Evolutionary conservation across 2,888 invertebrate species (phyloP), one percentile per base, ranked within the genome.

Genomic region (Ectemnius cavifrons): DNA sequence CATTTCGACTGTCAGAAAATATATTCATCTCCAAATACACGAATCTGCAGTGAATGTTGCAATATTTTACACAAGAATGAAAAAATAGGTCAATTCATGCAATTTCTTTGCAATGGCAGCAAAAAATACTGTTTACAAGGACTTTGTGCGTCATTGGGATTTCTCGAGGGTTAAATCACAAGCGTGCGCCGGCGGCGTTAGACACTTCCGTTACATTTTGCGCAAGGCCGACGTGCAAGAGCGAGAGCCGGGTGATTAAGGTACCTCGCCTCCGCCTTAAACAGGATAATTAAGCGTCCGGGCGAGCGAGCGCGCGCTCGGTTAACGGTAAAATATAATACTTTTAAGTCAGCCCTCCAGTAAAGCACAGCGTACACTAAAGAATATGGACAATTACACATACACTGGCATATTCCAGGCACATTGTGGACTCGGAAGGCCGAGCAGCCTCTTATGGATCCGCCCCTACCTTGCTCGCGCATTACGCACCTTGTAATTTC

Each of bases 401-500:
- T 11, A 11, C 67, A 58, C 67, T 67, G 68, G 8, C 8, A 11
- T 11, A 37, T 11, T 4, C 37, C 37, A 37, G 2, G 37, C 66
- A 66, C 68, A 80, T 71, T 71, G 73, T 78, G 68, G 13, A 49
- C 63, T 8, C 5, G 68, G 60, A 71, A 68, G 68, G 66, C 61
- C 16, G 52, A 58, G 58, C 70, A 60, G 60, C 61, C 69, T 70
- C 64, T 68, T 57, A 28, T 28, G 57, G 37, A 37, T 37, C 63
- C 79, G 75, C 73, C 73, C 63, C 64, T 80, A 69, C 74, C 77
- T 78, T 82, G 81, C 83, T 77, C 80, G 80, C 74, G 80, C 84
- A 82, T 86, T 85, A 86, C 84, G 83, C 84, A 84, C 86, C 86
- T 85, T 86, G 81, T 85, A 85, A 86, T 86, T 86, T 85, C 63